Percentiles rank a stretch among this genome's conserved stretches.
Evolutionary conservation across 1,140 invertebrate genomes (phyloP).

Genomic region (Geopemphigus sp.): DNA sequence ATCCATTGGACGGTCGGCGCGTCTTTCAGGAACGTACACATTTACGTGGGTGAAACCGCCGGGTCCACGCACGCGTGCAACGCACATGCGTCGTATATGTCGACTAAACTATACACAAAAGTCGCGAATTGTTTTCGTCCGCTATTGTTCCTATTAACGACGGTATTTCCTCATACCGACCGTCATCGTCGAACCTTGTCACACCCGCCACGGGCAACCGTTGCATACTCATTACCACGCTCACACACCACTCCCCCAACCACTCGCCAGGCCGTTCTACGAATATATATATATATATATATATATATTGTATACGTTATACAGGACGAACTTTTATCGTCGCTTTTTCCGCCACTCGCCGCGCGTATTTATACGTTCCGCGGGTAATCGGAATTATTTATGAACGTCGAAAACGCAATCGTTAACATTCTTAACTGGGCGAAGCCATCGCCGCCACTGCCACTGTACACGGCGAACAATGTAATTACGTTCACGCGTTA

Average conservation of each 20-base stretch:
- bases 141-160: slow-evolving; percentile 36
- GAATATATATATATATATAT: too few relatives aligned
- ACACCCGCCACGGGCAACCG: background rate
- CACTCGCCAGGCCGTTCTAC: too few relatives aligned
- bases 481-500: background rate
- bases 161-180: slow-evolving; percentile 16
- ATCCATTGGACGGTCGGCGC: slow-evolving; percentile 1
- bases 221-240: background rate
- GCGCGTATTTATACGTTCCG: background rate
- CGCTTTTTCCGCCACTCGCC: slow-evolving; percentile 1
- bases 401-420: slow-evolving; percentile 10
- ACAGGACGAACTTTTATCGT: slow-evolving; percentile 41
- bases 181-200: too few relatives aligned
- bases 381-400: slow-evolving; percentile 32
- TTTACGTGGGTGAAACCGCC: background rate
- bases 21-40: background rate
- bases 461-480: background rate
- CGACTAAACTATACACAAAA: background rate
- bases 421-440: slow-evolving; percentile 13
- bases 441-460: background rate
- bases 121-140: slow-evolving; percentile 38
- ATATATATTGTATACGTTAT: too few relatives aligned
- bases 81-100: too few relatives aligned
- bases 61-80: too few relatives aligned
- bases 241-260: too few relatives aligned